Base-by-base conservation (phyloP, 2,888 invertebrate genomes). In the Acholoe squamosa region DNA sequence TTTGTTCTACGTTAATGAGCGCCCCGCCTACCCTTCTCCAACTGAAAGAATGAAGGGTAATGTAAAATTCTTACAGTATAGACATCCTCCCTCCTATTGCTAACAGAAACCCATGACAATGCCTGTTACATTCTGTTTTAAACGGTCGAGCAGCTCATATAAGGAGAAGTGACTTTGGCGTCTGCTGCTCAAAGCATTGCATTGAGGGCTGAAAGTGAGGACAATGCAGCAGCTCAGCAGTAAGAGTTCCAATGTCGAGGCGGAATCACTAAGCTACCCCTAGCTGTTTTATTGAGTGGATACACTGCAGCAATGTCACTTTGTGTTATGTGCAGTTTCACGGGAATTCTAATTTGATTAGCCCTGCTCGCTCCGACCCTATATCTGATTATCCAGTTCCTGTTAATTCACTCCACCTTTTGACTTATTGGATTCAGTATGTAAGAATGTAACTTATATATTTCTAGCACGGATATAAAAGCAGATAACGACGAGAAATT, bases 1-100 rank as follows among this genome's bases (percentile, higher is more conserved):
- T 61, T 61, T 61, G 61, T 61, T 61, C 61, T 61, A 61, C 61
- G n/a, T n/a, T 61, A 61, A 61, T 61, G 61, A 61, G 61, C 19
- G 19, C n/a, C 61, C n/a, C 61, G 22, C 61, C 61, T n/a, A 61
- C 61, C 61, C 61, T 61, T n/a, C 61, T n/a, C 19, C 14, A 14
- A 19, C 1, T 61, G 19, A 19, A 3, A 61, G 19, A 61, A 61
- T n/a, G 61, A 19, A 61, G 5, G 14, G 61, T 3, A 61, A 61
- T 61, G 61, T 61, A 61, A 61, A n/a, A 61, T 61, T 3, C 61
- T n/a, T 61, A 43, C 43, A 43, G 43, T 3, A 43, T 3, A 43
- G 43, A 43, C 43, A 43, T 43, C 43, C 43, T 7, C 61, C 61
- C 1, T 61, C 12, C 61, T 19, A 43, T 43, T 61, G 22, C 22